Evolutionary conservation across 2,888 invertebrate species (phyloP).

Genomic region (Spatulosminthurus flaviceps): DNA sequence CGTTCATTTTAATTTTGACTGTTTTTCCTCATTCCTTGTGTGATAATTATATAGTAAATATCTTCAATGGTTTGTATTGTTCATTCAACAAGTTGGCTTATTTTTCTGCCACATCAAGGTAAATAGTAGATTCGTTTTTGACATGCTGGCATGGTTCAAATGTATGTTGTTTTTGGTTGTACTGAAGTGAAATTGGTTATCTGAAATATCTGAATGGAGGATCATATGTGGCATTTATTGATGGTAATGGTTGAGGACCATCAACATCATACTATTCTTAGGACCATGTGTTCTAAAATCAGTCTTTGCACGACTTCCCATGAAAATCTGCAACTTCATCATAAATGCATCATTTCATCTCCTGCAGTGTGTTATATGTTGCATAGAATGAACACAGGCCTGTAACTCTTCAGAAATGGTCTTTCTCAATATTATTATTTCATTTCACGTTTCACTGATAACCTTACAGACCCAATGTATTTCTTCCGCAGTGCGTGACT

Average conservation of each 20-base stretch:
- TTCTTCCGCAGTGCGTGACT: constrained; percentile 43
- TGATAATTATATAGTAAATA: background rate
- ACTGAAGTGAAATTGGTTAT: background rate
- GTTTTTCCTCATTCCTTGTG: background rate
- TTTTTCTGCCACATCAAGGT: constrained; percentile 7
- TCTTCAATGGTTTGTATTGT: too few species aligned
- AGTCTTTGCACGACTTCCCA: constrained; percentile 3
- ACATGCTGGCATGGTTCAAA: background rate
- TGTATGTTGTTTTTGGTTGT: background rate
- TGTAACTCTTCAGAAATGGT: background rate
- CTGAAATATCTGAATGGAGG: background rate
- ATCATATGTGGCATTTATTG: background rate
- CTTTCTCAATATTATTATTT: constrained; percentile 18
- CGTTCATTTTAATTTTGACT: background rate
- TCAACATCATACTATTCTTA: background rate
- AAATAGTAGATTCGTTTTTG: background rate
- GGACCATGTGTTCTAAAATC: background rate
- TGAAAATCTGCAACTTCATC: constrained; percentile 2
- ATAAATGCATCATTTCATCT: constrained; percentile 6
- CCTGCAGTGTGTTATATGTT: background rate
- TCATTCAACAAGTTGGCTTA: background rate
- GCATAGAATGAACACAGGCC: background rate
- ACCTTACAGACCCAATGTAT: constrained; percentile 31
- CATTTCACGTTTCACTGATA: constrained; percentile 34
- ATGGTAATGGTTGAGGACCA: background rate